Evolutionary conservation across 2,888 invertebrate genomes (phyloP), one percentile per base, ranked within the genome.

Genomic region (Platycheirus rosarum): DNA sequence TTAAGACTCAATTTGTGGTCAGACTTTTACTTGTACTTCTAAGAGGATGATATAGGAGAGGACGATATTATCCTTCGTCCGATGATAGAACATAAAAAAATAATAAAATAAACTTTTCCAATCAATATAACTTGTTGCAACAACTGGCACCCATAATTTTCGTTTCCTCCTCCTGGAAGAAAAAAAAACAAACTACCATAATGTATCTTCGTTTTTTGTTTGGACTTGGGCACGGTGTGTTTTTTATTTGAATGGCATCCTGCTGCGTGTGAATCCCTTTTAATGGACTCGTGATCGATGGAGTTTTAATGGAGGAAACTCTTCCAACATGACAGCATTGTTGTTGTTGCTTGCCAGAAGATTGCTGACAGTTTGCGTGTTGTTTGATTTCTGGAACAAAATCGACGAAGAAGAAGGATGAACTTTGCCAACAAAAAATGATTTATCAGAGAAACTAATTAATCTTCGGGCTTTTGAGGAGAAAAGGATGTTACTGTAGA

Each of bases 81-180:
- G 37, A 40, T 23, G 14, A 20, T 7, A 9, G 4, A 26, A 9
- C 13, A 3, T 7, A 29, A 32, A 16, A 16, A 49, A n/a, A 18
- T 9, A n/a, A 18, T 13, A 20, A 55, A 9, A 37, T 0, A 49
- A 78, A 76, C 63, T 73, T 68, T 73, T 68, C 53, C 42, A 79
- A 79, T 79, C 79, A 79, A 74, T 79, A 69, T 57, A 69, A 79
- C 79, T 79, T 79, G 79, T 79, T 79, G 79, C 79, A 69, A 63
- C 69, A 69, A 49, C 48, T 46, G 49, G 51, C 40, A 66, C 6
- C 49, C 74, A 46, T n/a, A n/a, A 7, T 55, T 57, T 14, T 13
- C 8, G 6, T 48, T 11, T 35, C 8, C 14, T 40, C 26, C 14
- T 42, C 20, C 29, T n/a, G 13, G 13, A 46, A n/a, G n/a, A n/a